Conservation (phyloP, 2,797 vertebrate genomes). For the Ctenopoma kingsleyae region DNA sequence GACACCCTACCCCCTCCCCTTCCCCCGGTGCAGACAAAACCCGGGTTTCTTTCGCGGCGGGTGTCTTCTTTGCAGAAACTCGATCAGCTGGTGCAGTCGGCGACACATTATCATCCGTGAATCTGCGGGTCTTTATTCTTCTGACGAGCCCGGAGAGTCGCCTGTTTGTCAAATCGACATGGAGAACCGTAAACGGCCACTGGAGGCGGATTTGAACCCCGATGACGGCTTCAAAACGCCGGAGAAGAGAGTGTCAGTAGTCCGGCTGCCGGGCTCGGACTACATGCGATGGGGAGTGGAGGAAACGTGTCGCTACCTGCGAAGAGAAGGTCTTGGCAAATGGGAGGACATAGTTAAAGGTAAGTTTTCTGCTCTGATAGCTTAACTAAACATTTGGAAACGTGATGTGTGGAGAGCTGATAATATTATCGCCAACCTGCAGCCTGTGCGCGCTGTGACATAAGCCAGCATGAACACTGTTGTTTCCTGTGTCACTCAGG, state of each 20-base stretch:
- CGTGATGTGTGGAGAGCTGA: background rate
- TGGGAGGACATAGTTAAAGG: slow-evolving; percentile 76
- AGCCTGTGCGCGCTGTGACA: background rate
- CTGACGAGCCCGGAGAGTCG: background rate
- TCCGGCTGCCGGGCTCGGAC: slow-evolving; percentile 30
- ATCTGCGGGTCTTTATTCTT: accelerated
- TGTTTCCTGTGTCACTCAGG: slow-evolving; percentile 53
- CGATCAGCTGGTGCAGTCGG: slow-evolving; percentile 10
- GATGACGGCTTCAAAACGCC: slow-evolving; percentile 62
- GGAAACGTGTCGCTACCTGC: slow-evolving; percentile 74
- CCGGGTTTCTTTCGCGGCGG: slow-evolving; percentile 35
- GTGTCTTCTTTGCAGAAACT: background rate
- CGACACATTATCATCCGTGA: accelerated
- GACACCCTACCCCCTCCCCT: background rate
- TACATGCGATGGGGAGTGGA: slow-evolving; percentile 74
- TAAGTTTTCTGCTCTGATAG: slow-evolving; percentile 17
- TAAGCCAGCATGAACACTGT: background rate
- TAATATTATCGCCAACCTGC: background rate
- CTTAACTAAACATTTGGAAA: background rate
- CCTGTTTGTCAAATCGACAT: slow-evolving; percentile 40
- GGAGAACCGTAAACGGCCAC: slow-evolving; percentile 70
- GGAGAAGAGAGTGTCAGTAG: slow-evolving; percentile 57
- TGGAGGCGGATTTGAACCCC: background rate
- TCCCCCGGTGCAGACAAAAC: slow-evolving; percentile 21
- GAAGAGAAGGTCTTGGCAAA: slow-evolving; percentile 51